Evolutionary conservation across 2,797 vertebrate genomes (phyloP).

Genomic region (Neostethus bicornis): DNA sequence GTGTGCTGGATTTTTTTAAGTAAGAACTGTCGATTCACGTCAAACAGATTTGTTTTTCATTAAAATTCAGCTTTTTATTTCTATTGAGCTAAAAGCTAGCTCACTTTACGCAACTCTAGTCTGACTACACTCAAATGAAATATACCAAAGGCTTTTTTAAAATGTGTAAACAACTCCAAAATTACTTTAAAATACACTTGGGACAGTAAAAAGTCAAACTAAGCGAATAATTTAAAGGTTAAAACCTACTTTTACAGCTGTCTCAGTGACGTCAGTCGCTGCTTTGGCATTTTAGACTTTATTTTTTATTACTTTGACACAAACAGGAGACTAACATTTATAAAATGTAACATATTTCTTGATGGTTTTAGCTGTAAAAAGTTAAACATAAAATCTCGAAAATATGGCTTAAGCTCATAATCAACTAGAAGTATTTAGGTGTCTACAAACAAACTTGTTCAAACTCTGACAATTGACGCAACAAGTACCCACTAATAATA

Average conservation of each 20-base stretch:
- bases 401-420: slow-evolving; percentile 55
- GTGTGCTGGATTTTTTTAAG: too few relatives aligned
- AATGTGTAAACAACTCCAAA: too few relatives aligned
- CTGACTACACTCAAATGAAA: neutral
- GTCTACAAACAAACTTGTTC: slow-evolving; percentile 46
- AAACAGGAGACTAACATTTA: neutral
- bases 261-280: slow-evolving; percentile 18
- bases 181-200: neutral
- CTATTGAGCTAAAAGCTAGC: neutral
- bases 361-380: neutral
- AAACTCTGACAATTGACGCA: slow-evolving; percentile 24
- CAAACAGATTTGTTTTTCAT: too few relatives aligned
- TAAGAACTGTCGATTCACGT: too few relatives aligned
- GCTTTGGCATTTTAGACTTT: slow-evolving; percentile 15
- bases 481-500: slow-evolving; percentile 29
- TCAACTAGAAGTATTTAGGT: slow-evolving; percentile 30
- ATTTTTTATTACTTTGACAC: slow-evolving; percentile 18
- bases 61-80: neutral
- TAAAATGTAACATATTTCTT: neutral
- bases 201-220: fast-evolving
- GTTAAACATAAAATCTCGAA: slow-evolving; percentile 42
- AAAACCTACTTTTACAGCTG: slow-evolving; percentile 3
- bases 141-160: neutral
- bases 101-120: neutral
- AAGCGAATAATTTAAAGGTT: neutral